A percentile compares a stretch with the other conserved stretches of the same genome.
Conservation (phyloP, 2,888 invertebrate species). For the Galerucella pusilla region DNA sequence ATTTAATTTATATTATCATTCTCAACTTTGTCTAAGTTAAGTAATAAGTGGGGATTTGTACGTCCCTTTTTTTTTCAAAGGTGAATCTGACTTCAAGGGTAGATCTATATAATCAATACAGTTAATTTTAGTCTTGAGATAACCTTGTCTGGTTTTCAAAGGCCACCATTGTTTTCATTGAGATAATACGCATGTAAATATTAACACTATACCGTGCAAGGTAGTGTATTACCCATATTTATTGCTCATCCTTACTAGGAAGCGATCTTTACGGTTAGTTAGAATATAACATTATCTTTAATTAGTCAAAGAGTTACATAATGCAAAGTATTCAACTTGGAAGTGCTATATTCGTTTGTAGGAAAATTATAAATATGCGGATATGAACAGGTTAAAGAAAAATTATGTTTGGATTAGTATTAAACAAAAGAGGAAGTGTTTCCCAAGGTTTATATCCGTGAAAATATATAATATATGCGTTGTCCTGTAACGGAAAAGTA, state of each 20-base stretch:
- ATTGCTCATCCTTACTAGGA: constrained; percentile 19
- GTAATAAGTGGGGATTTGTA: constrained; percentile 48
- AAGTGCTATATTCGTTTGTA: no score
- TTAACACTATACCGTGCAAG: constrained; percentile 32
- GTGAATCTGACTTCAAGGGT: constrained; percentile 55
- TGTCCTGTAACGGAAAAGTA: no score
- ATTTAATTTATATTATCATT: constrained; percentile 46
- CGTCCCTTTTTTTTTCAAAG: constrained; percentile 52
- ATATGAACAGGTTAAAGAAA: no score
- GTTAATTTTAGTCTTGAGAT: constrained; percentile 51
- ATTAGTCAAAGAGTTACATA: constrained; percentile 11
- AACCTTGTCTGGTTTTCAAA: constrained; percentile 57
- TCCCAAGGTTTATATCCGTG: no score
- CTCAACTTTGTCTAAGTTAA: constrained; percentile 19
- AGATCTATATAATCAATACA: constrained; percentile 47
- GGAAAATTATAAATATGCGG: no score
- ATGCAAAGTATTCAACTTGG: not conserved
- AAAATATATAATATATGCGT: no score
- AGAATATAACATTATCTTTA: not conserved
- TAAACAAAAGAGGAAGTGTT: no score
- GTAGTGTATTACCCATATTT: constrained; percentile 21
- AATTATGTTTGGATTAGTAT: no score
- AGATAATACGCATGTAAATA: constrained; percentile 54
- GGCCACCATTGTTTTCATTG: constrained; percentile 58
- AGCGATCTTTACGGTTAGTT: constrained; percentile 12